Evolutionary conservation across 1,140 invertebrate species (phyloP), one percentile per base, ranked within the genome.

Genomic region (Leptestheria dahalacensis): DNA sequence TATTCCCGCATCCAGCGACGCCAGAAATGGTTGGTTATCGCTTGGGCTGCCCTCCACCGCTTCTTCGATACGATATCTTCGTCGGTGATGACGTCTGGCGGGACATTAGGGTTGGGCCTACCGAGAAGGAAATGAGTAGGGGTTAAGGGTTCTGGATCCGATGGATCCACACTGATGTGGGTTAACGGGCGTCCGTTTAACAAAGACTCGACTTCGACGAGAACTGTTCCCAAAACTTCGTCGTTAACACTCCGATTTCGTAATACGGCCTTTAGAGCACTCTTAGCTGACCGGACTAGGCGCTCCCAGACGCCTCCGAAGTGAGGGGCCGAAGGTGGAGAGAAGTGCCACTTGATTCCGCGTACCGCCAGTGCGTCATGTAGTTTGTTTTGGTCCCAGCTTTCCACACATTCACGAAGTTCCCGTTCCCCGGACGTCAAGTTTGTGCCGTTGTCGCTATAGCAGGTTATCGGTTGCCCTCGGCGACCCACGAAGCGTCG

Each of bases 391-490:
- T 59, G 48, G 11, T 58, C 1, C 56, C 28, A n/a, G 2, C 41
- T 20, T 2, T 49, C 20, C 1, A 58, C 11, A 25, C 56, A 41
- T 23, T 58, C 41, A 10, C 9, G 11, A 1, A 58, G 20, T 11
- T 58, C 56, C 10, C 24, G 20, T 21, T 20, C 56, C 2, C 26
- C 56, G 2, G 26, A 29, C n/a, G 41, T 41, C 2, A 69, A 67
- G 48, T 66, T 64, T 3, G 66, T 65, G 0, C 47, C 68, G 48
- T 70, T 68, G 33, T 69, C 67, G 15, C 57, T 63, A 58, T 65
- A 54, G 3, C 66, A 56, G 21, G 26, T 29, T 9, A 9, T 52
- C 10, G 58, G 64, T 1, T 41, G 57, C 15, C 63, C 63, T 57
- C 65, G 48, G 24, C 68, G 51, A 20, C 57, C 50, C 21, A 65